These are phyloP conservation scores for Deroplatys truncata DNA, from an alignment of 2,888 invertebrate species.

Conservation along the genomic window DNA sequence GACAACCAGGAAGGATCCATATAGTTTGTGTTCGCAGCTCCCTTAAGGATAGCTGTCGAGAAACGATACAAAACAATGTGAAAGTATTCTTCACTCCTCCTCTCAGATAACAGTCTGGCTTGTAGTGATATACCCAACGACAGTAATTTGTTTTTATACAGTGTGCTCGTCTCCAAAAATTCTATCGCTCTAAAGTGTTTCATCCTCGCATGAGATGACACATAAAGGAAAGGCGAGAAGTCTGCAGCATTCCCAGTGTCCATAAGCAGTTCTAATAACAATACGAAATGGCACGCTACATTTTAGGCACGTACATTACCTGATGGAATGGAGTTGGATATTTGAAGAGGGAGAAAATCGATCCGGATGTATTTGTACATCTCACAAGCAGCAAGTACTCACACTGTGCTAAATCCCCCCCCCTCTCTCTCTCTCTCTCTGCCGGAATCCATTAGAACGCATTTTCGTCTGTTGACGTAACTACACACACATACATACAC, in stretches of 20 bases:
- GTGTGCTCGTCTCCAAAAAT: neutral
- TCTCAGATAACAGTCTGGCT: too few species aligned
- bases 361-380: neutral
- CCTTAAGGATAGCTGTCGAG: too few species aligned
- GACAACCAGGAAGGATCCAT: too few species aligned
- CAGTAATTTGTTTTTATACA: neutral
- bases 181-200: neutral
- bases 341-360: neutral
- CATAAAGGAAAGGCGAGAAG: neutral
- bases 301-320: neutral
- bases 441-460: neutral
- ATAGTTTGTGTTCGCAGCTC: too few species aligned
- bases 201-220: neutral
- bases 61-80: neutral
- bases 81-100: neutral
- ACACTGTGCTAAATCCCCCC: neutral
- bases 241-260: neutral
- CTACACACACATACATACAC: neutral
- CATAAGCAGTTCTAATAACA: neutral
- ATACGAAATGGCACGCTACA: neutral
- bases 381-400: neutral
- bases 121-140: neutral
- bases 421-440: neutral
- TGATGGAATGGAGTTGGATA: neutral
- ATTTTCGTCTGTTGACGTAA: neutral